Base-by-base conservation (phyloP, 2,113 vertebrate species). In the Pteronura brasiliensis region DNA sequence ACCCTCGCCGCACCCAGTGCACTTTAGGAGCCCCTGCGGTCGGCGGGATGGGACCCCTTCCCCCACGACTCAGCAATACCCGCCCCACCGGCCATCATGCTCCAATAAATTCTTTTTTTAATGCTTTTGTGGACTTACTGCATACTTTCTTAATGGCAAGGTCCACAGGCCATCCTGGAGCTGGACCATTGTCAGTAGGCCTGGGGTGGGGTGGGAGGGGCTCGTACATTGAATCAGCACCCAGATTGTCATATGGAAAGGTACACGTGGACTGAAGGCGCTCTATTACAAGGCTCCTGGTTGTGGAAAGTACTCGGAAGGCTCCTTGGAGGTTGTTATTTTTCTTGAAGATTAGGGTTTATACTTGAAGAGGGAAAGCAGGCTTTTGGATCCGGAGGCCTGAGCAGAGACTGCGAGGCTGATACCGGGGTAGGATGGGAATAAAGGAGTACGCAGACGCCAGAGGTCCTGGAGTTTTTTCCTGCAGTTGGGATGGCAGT, bases 111-210 rank as follows among this genome's bases (percentile, higher is more conserved):
- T 47, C 4, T 55, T 55, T 72, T 42, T 27, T 69, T 69, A 71
- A 98, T 97, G 97, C 87, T 95, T 96, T 97, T 98, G 93, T 23
- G 69, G 71, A 97, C 21, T 90, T 93, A 21, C 44, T 87, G 69
- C 63, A 85, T 80, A 61, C 74, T 97, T 94, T 93, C 39, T 84
- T 71, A 76, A 59, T 44, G 47, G 36, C 72, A 34, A 85, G 79
- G 36, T 29, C 34, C 69, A 8, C 1, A 14, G 82, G 49, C 49
- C n/a, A 39, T 85, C 39, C 7, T 13, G 74, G 69, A 74, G 29
- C 29, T 34, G 5, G 34, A 39, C 29, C 72, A 18, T 11, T n/a
- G 63, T 36, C 52, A 2, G 47, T 10, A 4, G 4, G 42, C 23
- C 72, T 71, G 31, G 10, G 27, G 80, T n/a, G 52, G 74, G n/a